Base-by-base conservation (phyloP, 2,797 vertebrate species). In the Calcarius lapponicus region DNA sequence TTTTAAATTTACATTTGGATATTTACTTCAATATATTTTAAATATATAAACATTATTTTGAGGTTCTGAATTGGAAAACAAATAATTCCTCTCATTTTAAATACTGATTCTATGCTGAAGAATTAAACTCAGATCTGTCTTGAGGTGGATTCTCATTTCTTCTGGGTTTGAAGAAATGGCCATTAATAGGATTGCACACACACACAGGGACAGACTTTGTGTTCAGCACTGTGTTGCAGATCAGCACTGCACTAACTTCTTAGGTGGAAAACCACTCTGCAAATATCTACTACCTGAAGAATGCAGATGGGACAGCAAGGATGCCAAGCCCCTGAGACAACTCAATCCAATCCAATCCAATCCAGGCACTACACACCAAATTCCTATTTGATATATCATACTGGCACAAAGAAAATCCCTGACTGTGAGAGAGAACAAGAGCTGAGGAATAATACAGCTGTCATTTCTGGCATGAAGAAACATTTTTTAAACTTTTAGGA, bases 381-480 rank as follows among this genome's bases (percentile, higher is more conserved):
- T 65, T 89, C 72, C 40, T 89, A 24, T 47, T 85, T 88, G 75
- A 90, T 86, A 15, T 76, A 78, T 69, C 50, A 40, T 13, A 3
- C 8, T 80, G 72, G 42, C 72, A 91, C 36, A 78, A 86, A 91
- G 92, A 70, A 90, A 92, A 93, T 62, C 43, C 61, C 66, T 79
- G 65, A 65, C 84, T 80, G 75, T 31, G 36, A 89, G 87, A 91
- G 34, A 90, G 84, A 95, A 74, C 50, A 85, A 89, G 87, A 79
- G 28, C 69, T 91, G 72, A 70, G n/a, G 69, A 91, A 93, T 88
- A 91, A 95, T 86, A 79, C 65, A 86, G 57, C 65, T 94, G 84
- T 91, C 89, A 56, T 86, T 95, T 84, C 79, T 92, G 89, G 75
- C 84, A 94, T 6, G 50, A 74, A 86, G 50, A 90, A 93, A 76